Conservation (phyloP, 2,113 vertebrate genomes). For the Lutjanus erythropterus region DNA sequence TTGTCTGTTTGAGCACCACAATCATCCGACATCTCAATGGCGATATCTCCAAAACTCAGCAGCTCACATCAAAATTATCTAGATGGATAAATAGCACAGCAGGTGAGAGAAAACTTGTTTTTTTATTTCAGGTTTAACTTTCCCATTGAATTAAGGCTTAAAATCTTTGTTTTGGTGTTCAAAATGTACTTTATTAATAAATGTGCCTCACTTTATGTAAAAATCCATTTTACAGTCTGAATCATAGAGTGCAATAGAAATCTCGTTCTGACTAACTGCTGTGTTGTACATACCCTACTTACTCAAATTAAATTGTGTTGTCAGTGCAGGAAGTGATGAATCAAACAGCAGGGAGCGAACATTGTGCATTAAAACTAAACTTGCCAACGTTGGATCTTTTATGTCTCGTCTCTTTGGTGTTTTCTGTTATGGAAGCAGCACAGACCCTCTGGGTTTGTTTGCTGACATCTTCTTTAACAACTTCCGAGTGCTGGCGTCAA, state of each 20-base stretch:
- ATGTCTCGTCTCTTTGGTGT: background rate
- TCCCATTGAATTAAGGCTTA: too few relatives aligned
- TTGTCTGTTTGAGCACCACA: too few relatives aligned
- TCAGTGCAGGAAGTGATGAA: constrained; percentile 42
- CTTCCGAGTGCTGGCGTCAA: constrained; percentile 42
- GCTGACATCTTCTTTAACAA: constrained; percentile 43
- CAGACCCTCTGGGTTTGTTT: constrained; percentile 40
- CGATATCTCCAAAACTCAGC: too few relatives aligned
- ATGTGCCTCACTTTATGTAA: too few relatives aligned
- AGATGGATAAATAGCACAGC: too few relatives aligned
- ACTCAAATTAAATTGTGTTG: constrained; percentile 39
- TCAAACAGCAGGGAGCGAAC: constrained; percentile 43
- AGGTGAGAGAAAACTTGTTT: too few relatives aligned
- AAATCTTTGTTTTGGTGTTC: too few relatives aligned
- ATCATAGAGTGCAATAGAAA: constrained; percentile 27
- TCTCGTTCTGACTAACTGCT: constrained; percentile 15
- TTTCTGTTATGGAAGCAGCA: constrained; percentile 1
- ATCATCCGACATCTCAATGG: too few relatives aligned
- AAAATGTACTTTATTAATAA: too few relatives aligned
- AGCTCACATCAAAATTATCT: too few relatives aligned
- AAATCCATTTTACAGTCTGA: background rate
- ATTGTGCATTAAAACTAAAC: constrained; percentile 35
- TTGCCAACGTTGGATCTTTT: background rate
- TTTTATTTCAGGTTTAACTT: too few relatives aligned
- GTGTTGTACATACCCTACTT: constrained; percentile 12